Evolutionary conservation across 2,797 vertebrate genomes (phyloP).

Genomic region (Dipus sagitta): DNA sequence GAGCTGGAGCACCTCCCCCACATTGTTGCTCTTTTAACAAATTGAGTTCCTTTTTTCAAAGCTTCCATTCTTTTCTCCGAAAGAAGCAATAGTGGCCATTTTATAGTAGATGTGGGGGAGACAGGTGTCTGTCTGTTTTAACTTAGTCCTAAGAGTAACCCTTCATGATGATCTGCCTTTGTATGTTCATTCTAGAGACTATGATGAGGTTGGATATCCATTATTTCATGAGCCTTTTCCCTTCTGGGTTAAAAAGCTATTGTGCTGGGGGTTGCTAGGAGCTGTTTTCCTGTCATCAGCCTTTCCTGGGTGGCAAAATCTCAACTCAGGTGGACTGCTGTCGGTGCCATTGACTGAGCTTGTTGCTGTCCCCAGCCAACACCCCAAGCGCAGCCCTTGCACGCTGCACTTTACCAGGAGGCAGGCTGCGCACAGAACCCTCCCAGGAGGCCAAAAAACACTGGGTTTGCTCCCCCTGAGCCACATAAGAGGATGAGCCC

Average conservation of each 20-base stretch:
- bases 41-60: constrained; percentile 52
- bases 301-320: neutral
- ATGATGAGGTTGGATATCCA: constrained; percentile 7
- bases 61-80: constrained; percentile 58
- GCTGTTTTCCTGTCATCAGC: neutral
- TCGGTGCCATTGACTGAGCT: constrained; percentile 9
- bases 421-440: neutral
- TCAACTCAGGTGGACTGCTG: constrained; percentile 35
- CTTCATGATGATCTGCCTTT: neutral
- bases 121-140: constrained; percentile 7
- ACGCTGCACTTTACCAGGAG: constrained; percentile 74
- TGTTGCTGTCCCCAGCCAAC: constrained; percentile 4
- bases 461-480: neutral
- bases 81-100: constrained; percentile 62
- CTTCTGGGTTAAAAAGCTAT: neutral
- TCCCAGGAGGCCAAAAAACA: neutral
- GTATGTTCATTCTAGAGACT: constrained; percentile 25
- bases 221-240: neutral
- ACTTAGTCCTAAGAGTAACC: neutral
- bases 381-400: constrained; percentile 18
- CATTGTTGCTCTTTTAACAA: constrained; percentile 67
- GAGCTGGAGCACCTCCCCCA: constrained; percentile 48
- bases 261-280: constrained; percentile 4
- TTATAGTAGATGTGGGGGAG: constrained; percentile 72
- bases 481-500: constrained; percentile 2